Evolutionary conservation across 1,140 invertebrate species (phyloP), one percentile per base, ranked within the genome.

Genomic region (Drosophila punjabiensis): DNA sequence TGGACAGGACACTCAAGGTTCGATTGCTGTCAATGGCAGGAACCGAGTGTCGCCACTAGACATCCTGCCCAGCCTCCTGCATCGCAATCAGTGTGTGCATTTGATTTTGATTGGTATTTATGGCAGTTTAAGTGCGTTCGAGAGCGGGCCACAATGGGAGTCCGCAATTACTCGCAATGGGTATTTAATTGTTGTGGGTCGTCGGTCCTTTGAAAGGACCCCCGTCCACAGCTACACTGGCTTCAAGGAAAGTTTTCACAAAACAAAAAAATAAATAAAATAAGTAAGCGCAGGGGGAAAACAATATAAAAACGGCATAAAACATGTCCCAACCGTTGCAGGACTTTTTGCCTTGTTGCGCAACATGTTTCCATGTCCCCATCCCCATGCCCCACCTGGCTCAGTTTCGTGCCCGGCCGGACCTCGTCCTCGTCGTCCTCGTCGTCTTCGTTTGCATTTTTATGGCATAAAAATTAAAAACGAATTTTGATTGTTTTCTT

Each of bases 71-170:
- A 14, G n/a, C 14, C 41, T 9, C 39, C 35, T 5, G 1, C 11
- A n/a, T 53, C 60, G 32, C 37, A 73, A 58, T 47, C 74, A 8
- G 39, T 18, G 64, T 64, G 76, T 83, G 84, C 84, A 83, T 76
- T 88, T 92, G 91, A 89, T 79, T 88, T 92, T 92, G 91, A 92
- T 92, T 91, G 87, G 87, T 92, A 92, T 92, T 92, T 92, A 92
- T 92, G 79, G 91, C 74, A 68, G 73, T 92, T 92, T 89, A 91
- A 92, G 91, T 85, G 79, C 76, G 66, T 82, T 79, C 47, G 30
- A 53, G 71, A 33, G 66, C 45, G 37, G 37, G 35, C 55, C 35
- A 28, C 55, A 58, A 39, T 39, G 55, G 52, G 43, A 53, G 37
- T 30, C 37, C 32, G 56, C 70, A 74, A 75, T 75, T 75, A 79